Evolutionary conservation across 2,797 vertebrate genomes (phyloP).

Genomic region (Acomys russatus): DNA sequence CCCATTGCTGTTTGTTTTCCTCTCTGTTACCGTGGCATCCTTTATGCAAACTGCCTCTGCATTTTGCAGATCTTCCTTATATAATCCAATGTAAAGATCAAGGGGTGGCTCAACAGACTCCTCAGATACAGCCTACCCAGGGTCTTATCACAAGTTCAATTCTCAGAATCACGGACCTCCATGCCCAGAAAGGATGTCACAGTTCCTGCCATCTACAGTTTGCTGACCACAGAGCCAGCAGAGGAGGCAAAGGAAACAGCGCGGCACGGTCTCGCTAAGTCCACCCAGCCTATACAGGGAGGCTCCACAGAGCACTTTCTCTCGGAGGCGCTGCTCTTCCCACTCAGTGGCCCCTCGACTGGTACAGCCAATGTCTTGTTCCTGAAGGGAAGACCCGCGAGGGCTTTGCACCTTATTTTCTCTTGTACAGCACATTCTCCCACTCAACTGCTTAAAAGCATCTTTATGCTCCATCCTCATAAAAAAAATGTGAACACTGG

Average conservation of each 20-base stretch:
- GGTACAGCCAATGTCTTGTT: not conserved
- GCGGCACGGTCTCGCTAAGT: not conserved
- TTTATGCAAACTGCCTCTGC: not conserved
- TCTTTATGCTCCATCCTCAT: not conserved
- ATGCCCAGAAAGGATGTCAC: conserved; percentile 5
- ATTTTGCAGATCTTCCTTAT: not conserved
- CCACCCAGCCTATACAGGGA: conserved; percentile 11
- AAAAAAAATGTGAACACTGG: conserved; percentile 35
- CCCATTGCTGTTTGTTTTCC: not conserved
- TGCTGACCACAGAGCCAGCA: not conserved
- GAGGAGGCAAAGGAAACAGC: not conserved
- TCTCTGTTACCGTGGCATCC: not conserved
- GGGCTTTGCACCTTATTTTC: not conserved
- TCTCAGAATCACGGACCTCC: not conserved
- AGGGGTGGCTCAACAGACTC: not conserved
- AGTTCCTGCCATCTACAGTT: not conserved
- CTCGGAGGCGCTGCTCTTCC: not conserved
- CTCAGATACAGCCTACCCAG: conserved; percentile 1
- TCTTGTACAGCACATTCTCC: not conserved
- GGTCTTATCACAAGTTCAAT: conserved; percentile 26
- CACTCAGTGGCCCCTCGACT: not conserved
- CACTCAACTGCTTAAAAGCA: not conserved
- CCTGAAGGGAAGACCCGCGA: not conserved
- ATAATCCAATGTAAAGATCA: conserved; percentile 5
- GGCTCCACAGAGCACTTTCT: not conserved